Evolutionary conservation across 2,113 vertebrate genomes (phyloP).

Genomic region (Malaclemys terrapin): DNA sequence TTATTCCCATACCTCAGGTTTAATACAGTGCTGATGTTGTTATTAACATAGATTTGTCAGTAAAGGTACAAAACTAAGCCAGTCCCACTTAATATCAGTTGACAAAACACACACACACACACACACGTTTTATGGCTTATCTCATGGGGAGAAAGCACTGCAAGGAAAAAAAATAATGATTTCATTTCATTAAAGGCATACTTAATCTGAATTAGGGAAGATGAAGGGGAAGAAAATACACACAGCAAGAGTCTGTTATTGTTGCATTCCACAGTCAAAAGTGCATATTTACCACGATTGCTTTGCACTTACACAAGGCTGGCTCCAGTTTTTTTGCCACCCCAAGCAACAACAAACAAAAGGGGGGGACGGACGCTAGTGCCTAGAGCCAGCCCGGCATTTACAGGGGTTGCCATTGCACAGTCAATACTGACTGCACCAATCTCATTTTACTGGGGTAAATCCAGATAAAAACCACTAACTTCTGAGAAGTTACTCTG

Average conservation of each 20-base stretch:
- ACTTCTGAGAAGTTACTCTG: neutral
- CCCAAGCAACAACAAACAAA: too few species aligned
- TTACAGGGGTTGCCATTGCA: neutral
- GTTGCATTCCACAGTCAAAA: neutral
- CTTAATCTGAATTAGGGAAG: conserved; percentile 36
- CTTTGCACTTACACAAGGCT: neutral
- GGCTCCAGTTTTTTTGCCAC: too few species aligned
- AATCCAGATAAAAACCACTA: neutral
- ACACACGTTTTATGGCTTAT: neutral
- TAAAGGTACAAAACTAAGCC: conserved; percentile 79
- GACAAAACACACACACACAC: neutral
- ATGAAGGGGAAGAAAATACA: neutral
- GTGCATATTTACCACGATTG: neutral
- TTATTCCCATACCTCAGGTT: conserved; percentile 80
- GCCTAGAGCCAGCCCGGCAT: neutral
- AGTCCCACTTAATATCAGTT: conserved; percentile 70
- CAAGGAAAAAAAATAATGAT: conserved; percentile 20
- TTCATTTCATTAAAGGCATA: conserved; percentile 46
- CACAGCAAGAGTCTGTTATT: neutral
- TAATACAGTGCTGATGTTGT: conserved; percentile 83
- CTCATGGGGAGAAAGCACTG: neutral
- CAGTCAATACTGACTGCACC: neutral
- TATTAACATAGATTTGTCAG: conserved; percentile 84
- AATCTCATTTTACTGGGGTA: neutral
- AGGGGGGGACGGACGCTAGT: too few species aligned